Conservation (phyloP, 2,888 invertebrate genomes). For the Cybosia mesomella region DNA sequence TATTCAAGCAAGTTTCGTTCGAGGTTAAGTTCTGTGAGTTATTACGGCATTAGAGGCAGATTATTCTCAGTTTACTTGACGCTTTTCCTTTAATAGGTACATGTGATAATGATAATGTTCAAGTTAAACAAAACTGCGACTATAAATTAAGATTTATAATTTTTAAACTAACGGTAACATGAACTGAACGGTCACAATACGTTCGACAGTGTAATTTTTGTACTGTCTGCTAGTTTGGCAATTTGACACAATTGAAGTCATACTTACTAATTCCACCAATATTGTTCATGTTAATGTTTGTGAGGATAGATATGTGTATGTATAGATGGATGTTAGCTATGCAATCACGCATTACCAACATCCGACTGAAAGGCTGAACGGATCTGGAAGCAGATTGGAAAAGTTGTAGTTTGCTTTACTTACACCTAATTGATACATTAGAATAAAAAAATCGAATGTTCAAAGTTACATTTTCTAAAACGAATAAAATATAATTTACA, state of each 20-base stretch:
- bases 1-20: constrained; percentile 30
- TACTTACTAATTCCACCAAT: neutral
- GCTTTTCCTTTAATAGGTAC: constrained; percentile 28
- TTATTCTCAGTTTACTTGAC: constrained; percentile 28
- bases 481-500: no score
- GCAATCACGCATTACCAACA: no score
- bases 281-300: neutral
- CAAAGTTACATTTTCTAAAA: no score
- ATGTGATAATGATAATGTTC: constrained; percentile 2
- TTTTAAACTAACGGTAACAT: neutral
- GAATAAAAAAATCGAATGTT: no score
- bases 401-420: no score
- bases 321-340: no score
- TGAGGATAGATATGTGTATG: no score
- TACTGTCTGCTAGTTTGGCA: neutral
- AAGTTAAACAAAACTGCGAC: neutral
- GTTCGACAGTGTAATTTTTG: neutral
- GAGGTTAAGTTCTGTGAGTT: constrained; percentile 32
- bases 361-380: no score
- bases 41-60: constrained; percentile 37
- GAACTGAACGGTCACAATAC: neutral
- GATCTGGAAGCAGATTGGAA: no score
- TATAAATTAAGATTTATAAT: neutral
- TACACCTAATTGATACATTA: no score
- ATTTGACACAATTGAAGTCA: neutral